These are phyloP conservation scores for Hylaeus volcanicus DNA, from an alignment of 1,140 invertebrate species.

Conservation along the genomic window DNA sequence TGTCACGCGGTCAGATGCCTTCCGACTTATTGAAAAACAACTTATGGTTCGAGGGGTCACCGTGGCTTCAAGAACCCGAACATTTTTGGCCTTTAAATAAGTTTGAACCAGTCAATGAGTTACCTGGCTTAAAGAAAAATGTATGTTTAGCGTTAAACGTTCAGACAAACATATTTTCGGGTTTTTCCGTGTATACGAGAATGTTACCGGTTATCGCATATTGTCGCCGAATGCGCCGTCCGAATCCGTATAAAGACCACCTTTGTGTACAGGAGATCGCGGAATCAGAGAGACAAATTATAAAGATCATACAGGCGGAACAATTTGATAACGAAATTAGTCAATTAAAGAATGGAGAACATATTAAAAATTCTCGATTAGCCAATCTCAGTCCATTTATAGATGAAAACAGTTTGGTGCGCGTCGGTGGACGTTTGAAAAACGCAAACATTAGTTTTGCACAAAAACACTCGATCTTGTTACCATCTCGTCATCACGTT, in stretches of 20 bases:
- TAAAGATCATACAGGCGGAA: background rate
- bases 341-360: background rate
- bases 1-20: background rate
- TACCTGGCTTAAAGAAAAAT: background rate
- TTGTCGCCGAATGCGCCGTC: background rate
- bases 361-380: background rate
- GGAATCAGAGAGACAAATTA: background rate
- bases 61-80: background rate
- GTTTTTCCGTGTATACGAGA: background rate
- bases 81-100: background rate
- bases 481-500: background rate
- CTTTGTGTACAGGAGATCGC: background rate
- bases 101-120: background rate
- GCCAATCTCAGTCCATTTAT: background rate
- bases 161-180: background rate
- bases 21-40: background rate
- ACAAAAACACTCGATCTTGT: background rate
- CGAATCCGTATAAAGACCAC: background rate
- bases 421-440: background rate
- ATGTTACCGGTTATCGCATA: background rate
- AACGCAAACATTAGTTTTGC: accelerated
- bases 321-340: background rate
- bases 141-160: background rate
- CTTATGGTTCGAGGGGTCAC: background rate
- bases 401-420: background rate